These are phyloP conservation scores for Bos javanicus DNA, from an alignment of 2,113 vertebrate genomes.

Conservation along the genomic window DNA sequence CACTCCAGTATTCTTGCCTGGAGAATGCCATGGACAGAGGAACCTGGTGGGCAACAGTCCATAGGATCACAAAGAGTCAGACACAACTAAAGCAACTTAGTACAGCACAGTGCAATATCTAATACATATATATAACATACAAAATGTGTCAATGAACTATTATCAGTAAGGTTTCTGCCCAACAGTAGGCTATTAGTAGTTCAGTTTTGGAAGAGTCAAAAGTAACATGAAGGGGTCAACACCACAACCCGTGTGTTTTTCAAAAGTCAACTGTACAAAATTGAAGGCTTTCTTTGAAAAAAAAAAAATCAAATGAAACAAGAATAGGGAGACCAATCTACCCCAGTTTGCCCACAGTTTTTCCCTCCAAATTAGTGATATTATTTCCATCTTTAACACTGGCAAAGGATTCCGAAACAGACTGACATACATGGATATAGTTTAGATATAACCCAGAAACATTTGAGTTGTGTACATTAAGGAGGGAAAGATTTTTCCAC, in stretches of 20 bases:
- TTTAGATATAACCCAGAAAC: conserved; percentile 72
- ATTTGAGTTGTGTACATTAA: conserved; percentile 74
- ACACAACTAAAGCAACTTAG: too few species aligned
- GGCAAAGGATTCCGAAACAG: conserved; percentile 67
- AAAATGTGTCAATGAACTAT: not conserved
- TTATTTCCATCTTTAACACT: conserved; percentile 77
- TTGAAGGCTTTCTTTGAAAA: not conserved
- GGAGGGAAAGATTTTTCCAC: conserved; percentile 53
- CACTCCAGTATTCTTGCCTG: too few species aligned
- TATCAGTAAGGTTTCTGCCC: not conserved
- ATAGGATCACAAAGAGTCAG: too few species aligned
- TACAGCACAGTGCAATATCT: not conserved
- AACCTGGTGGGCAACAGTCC: too few species aligned
- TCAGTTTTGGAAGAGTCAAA: not conserved
- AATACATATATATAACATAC: not conserved
- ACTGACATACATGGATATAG: conserved; percentile 57
- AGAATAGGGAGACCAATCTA: not conserved
- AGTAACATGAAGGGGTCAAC: not conserved
- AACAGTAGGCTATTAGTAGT: not conserved
- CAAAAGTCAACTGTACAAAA: not conserved
- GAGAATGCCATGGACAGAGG: too few species aligned
- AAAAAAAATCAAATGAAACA: not conserved
- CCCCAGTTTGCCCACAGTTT: not conserved
- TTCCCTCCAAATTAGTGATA: conserved; percentile 16
- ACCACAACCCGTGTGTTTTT: not conserved